Evolutionary conservation across 30 jellyfish, hydroid and myxozoan species (phyloP).

Genomic region (Aurelia aurita complex sp. Pacific): DNA sequence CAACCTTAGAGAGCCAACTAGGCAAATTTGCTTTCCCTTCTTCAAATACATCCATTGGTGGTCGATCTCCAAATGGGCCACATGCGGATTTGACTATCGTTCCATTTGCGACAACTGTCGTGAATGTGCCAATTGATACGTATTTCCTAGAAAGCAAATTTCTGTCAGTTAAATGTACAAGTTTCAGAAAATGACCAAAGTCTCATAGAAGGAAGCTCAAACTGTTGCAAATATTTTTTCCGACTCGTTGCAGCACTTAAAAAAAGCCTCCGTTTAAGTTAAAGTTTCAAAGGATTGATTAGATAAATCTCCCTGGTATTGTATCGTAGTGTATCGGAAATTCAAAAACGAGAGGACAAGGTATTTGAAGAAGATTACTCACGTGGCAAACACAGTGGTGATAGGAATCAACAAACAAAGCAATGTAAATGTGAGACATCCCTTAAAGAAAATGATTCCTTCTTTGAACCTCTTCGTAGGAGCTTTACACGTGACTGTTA

Average conservation of each 20-base stretch:
- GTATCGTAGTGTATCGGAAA: no score
- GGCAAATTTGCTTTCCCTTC: slow-evolving; percentile 47
- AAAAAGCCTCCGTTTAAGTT: no score
- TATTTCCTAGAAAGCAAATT: slow-evolving; percentile 8
- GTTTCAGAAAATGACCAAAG: no score
- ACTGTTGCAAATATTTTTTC: no score
- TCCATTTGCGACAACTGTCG: not conserved
- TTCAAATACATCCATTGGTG: slow-evolving; percentile 49
- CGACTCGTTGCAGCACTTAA: no score
- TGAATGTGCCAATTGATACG: slow-evolving; percentile 27
- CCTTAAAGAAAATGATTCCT: slow-evolving; percentile 15
- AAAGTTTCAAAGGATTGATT: no score
- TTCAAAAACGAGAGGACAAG: no score
- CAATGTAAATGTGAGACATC: slow-evolving; percentile 28
- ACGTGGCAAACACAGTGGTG: slow-evolving; percentile 34
- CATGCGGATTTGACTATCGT: slow-evolving; percentile 20
- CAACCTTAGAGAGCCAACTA: slow-evolving; percentile 25
- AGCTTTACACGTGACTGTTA: slow-evolving; percentile 38
- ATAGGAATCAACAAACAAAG: slow-evolving; percentile 12
- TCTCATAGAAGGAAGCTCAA: no score
- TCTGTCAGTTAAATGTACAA: not conserved
- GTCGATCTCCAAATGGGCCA: slow-evolving; percentile 52
- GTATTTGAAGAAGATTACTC: not conserved
- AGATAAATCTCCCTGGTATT: no score
- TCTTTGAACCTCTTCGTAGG: slow-evolving; percentile 50